Evolutionary conservation across 2,888 invertebrate species (phyloP).

Genomic region (Agrilus mali): DNA sequence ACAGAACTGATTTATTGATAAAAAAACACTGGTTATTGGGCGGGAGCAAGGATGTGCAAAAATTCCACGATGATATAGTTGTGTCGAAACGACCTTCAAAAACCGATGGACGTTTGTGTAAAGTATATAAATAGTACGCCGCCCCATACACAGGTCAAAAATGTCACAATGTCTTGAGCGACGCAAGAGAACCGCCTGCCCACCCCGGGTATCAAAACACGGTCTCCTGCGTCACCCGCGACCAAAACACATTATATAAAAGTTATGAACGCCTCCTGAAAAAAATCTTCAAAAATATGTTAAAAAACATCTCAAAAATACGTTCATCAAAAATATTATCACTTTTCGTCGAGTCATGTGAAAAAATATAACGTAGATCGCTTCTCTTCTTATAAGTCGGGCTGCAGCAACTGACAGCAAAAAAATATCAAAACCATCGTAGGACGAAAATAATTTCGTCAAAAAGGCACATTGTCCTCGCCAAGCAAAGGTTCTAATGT

Average conservation of each 20-base stretch:
- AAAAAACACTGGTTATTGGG: slow-evolving; percentile 35
- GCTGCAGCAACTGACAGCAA: slow-evolving; percentile 28
- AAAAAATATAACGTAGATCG: slow-evolving; percentile 14
- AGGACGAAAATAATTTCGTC: slow-evolving; percentile 8
- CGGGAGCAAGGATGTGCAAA: slow-evolving; percentile 57
- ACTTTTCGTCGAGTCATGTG: slow-evolving; percentile 8
- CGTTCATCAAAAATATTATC: slow-evolving; percentile 19
- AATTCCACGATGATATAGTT: slow-evolving; percentile 35
- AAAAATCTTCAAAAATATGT: slow-evolving; percentile 27
- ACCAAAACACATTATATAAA: slow-evolving; percentile 29
- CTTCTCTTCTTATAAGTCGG: slow-evolving; percentile 23
- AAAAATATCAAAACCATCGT: slow-evolving; percentile 26
- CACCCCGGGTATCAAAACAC: slow-evolving; percentile 35
- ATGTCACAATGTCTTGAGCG: slow-evolving; percentile 60
- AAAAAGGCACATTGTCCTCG: slow-evolving; percentile 11
- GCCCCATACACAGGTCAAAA: slow-evolving; percentile 81
- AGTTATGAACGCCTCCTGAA: slow-evolving; percentile 14
- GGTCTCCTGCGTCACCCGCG: slow-evolving; percentile 31
- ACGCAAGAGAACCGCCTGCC: slow-evolving; percentile 31
- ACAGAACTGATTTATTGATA: slow-evolving; percentile 13
- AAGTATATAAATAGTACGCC: slow-evolving; percentile 46
- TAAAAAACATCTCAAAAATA: slow-evolving; percentile 24
- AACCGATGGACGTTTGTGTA: slow-evolving; percentile 43
- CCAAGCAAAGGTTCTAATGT: slow-evolving; percentile 10
- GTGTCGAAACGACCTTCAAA: slow-evolving; percentile 60